Evolutionary conservation across 2,888 invertebrate species (phyloP), one percentile per base, ranked within the genome.

Genomic region (Agrochola macilenta): DNA sequence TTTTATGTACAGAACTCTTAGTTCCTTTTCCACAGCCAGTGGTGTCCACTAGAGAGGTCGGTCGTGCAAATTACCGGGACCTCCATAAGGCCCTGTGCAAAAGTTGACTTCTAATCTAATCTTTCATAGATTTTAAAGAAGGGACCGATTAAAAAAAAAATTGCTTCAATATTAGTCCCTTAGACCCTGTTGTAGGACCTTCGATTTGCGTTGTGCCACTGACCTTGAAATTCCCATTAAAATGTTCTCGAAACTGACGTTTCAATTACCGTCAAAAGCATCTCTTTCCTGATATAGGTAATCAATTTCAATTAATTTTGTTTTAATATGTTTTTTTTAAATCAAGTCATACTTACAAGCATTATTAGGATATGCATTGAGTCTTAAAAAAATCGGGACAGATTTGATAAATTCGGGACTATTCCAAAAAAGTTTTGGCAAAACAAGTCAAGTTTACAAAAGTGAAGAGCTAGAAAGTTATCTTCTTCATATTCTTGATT

Each of bases 1-100:
- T 68, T 54, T 73, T 87, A 81, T 79, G 14, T 85, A 85, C 83
- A 85, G 79, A 78, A 87, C 74, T 77, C 35, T 66, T n/a, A 78
- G 81, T 79, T 81, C 77, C 43, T 76, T 70, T 69, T 30, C 35
- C 26, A 76, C 9, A 43, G 61, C n/a, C 52, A 61, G 76, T 70
- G 49, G 69, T 60, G 4, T 2, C 11, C 52, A 26, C 63, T 68
- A 46, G 1, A 65, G 23, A 39, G 14, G n/a, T 26, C 2, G 5
- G 5, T 17, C n/a, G 8, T n/a, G 52, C 26, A 46, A 46, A 35
- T 11, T 46, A 12, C 23, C 9, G 39, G 30, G 8, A 1, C 7
- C 23, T 17, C 14, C 14, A 0, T 8, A 23, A 0, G 12, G 12
- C 12, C 30, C 54, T 64, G 11, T 54, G 8, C 11, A 17, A 54